phyloP scores from a whole-genome alignment of 2,113 vertebrate genomes.

The Rhinoderma darwinii region DNA sequence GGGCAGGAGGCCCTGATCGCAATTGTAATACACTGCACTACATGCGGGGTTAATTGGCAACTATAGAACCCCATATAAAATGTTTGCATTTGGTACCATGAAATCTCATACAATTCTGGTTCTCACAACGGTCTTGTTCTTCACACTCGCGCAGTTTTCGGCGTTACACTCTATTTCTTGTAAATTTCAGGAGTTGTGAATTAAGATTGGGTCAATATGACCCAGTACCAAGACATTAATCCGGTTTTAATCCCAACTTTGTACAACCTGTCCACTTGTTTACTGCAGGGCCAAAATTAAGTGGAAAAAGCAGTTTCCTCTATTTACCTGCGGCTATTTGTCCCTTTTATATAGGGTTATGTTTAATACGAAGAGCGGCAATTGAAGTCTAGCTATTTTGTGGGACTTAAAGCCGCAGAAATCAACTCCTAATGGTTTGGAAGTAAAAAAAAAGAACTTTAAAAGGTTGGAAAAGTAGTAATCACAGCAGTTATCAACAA shows the following conservation, averaged over 20 bases:
- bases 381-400: neutral
- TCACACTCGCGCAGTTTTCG: neutral
- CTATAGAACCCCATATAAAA: neutral
- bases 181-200: neutral
- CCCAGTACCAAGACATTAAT: neutral
- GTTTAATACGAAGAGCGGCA: neutral
- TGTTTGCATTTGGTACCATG: neutral
- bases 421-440: neutral
- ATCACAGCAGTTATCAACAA: neutral
- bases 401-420: neutral
- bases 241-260: neutral
- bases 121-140: neutral
- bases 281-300: neutral
- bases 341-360: neutral
- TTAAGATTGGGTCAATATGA: neutral
- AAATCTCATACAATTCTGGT: neutral
- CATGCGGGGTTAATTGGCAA: neutral
- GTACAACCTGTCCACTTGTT: neutral
- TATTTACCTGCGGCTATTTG: neutral
- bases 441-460: neutral
- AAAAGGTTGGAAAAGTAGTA: slow-evolving; percentile 7
- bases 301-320: neutral
- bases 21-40: too few relatives aligned
- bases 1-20: too few relatives aligned
- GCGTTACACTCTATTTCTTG: neutral